Evolutionary conservation across 1,140 invertebrate species (phyloP).

Genomic region (Neelides sp.): DNA sequence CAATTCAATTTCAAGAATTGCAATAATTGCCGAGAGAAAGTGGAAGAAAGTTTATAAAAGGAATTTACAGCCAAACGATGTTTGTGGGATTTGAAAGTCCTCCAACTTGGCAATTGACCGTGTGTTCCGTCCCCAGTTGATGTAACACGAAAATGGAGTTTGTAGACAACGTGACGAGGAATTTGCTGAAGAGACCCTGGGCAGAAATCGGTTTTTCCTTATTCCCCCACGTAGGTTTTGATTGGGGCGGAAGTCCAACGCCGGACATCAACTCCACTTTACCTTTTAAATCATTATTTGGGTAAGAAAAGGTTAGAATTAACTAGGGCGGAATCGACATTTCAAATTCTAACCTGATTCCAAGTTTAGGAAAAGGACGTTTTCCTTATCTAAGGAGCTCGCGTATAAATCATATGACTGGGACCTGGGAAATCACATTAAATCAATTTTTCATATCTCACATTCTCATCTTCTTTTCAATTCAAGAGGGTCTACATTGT

Average conservation of each 20-base stretch:
- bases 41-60: neutral
- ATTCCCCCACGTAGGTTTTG: slow-evolving; percentile 42
- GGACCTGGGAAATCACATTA: too few species aligned
- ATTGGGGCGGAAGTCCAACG: slow-evolving; percentile 53
- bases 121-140: slow-evolving; percentile 54
- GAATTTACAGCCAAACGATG: slow-evolving; percentile 47
- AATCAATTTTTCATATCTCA: too few species aligned
- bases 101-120: slow-evolving; percentile 64
- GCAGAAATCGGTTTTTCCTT: slow-evolving; percentile 56
- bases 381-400: slow-evolving; percentile 57
- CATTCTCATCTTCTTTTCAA: too few species aligned
- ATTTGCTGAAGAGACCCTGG: slow-evolving; percentile 59
- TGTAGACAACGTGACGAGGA: slow-evolving; percentile 58
- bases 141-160: slow-evolving; percentile 61
- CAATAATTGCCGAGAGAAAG: too few species aligned
- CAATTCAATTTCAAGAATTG: too few species aligned
- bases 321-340: neutral
- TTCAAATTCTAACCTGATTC: slow-evolving; percentile 48
- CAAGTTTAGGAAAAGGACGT: slow-evolving; percentile 61
- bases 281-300: slow-evolving; percentile 35
- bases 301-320: too few species aligned
- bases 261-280: slow-evolving; percentile 69
- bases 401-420: slow-evolving; percentile 66
- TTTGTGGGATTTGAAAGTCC: slow-evolving; percentile 50
- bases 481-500: too few species aligned